phyloP scores from a whole-genome alignment of 1,140 invertebrate genomes.

The Leptinotarsa texana region DNA sequence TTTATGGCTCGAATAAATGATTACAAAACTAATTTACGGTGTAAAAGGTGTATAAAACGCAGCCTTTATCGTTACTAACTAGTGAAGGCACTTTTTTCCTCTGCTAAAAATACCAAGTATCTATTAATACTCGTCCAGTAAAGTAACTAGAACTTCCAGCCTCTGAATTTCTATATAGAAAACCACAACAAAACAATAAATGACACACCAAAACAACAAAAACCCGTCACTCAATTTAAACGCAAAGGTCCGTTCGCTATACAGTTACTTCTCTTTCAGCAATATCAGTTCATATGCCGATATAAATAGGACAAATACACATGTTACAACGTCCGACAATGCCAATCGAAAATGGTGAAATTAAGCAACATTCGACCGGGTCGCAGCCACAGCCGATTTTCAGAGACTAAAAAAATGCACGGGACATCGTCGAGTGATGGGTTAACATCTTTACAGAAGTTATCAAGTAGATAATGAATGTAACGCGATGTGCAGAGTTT shows the following conservation, averaged over 20 bases:
- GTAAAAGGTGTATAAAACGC: not conserved
- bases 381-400: not conserved
- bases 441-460: conserved; percentile 1
- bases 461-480: not conserved
- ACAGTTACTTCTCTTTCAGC: not conserved
- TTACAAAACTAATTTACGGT: conserved; percentile 1
- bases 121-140: not conserved
- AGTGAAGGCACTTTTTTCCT: not conserved
- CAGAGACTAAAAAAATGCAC: not conserved
- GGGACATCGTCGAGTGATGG: not conserved
- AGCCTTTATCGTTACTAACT: not conserved
- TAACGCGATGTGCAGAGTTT: not conserved
- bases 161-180: no score
- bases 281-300: not conserved
- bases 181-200: no score
- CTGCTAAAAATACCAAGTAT: not conserved
- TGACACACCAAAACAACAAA: no score
- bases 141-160: not conserved
- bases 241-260: no score
- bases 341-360: not conserved
- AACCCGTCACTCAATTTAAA: no score
- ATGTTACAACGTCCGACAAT: not conserved
- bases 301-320: not conserved
- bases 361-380: not conserved
- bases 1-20: not conserved